Conservation (phyloP, 2,797 vertebrate genomes). For the Apogon talboti region DNA sequence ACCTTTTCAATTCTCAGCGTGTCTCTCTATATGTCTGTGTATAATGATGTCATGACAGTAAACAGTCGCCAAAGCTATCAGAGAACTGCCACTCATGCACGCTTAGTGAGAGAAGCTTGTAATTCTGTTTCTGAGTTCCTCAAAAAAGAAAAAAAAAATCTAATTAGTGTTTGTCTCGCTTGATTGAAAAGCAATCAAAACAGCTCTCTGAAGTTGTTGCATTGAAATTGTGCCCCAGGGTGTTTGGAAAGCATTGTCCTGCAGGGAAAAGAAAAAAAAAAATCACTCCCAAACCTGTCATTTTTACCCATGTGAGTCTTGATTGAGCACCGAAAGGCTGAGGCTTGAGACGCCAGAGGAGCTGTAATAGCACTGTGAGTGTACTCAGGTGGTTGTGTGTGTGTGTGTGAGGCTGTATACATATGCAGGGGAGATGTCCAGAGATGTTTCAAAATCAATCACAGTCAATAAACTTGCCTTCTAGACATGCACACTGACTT, state of each 20-base stretch:
- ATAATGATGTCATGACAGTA: slow-evolving; percentile 40
- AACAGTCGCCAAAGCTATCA: slow-evolving; percentile 55
- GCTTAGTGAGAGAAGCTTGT: slow-evolving; percentile 67
- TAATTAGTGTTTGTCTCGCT: slow-evolving; percentile 85
- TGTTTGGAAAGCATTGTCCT: slow-evolving; percentile 64
- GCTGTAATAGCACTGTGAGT: slow-evolving; percentile 9
- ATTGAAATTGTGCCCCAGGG: slow-evolving; percentile 75
- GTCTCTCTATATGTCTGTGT: slow-evolving; percentile 11
- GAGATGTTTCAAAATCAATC: slow-evolving; percentile 48
- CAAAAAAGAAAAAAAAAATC: slow-evolving; percentile 70
- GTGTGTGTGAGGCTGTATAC: slow-evolving; percentile 18
- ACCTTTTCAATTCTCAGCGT: neutral
- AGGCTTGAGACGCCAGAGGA: slow-evolving; percentile 46
- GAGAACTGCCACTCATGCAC: slow-evolving; percentile 68
- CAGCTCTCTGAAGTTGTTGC: slow-evolving; percentile 74
- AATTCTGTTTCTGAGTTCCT: slow-evolving; percentile 68
- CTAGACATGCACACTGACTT: slow-evolving; percentile 41
- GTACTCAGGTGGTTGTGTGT: slow-evolving; percentile 5
- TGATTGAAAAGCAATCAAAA: slow-evolving; percentile 87
- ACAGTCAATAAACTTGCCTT: slow-evolving; percentile 47
- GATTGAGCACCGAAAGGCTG: slow-evolving; percentile 60
- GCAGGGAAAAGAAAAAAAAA: slow-evolving; percentile 53
- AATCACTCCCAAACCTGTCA: slow-evolving; percentile 64
- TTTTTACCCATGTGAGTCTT: slow-evolving; percentile 60
- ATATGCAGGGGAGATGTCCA: slow-evolving; percentile 22